phyloP scores from a whole-genome alignment of 2,797 vertebrate species.

The Chromobotia macracanthus region DNA sequence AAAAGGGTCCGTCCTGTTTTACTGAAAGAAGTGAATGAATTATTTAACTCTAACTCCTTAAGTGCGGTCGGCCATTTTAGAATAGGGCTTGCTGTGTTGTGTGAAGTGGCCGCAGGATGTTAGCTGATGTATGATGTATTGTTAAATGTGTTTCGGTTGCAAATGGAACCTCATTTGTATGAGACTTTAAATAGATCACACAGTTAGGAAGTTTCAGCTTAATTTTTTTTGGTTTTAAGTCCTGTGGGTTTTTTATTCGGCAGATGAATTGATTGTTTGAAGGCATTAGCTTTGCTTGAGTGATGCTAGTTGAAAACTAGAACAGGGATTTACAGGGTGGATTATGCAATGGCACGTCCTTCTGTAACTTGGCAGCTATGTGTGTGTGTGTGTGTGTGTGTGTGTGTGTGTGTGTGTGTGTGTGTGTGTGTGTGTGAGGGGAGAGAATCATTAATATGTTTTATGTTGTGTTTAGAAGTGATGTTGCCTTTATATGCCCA shows the following conservation, averaged over 20 bases:
- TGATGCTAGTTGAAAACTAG: slow-evolving; percentile 12
- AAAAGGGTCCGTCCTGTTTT: slow-evolving; percentile 23
- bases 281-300: slow-evolving; percentile 22
- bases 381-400: not conserved
- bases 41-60: slow-evolving; percentile 38
- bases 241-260: not conserved
- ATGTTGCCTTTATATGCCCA: not conserved
- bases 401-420: slow-evolving; percentile 3
- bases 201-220: not conserved
- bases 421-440: slow-evolving; percentile 2
- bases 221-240: not conserved
- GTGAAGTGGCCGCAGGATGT: slow-evolving; percentile 10
- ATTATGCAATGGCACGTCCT: slow-evolving; percentile 24
- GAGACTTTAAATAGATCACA: not conserved
- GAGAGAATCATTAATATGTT: slow-evolving; percentile 2
- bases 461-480: not conserved
- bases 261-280: not conserved
- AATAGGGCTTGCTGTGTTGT: slow-evolving; percentile 16
- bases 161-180: not conserved
- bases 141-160: not conserved
- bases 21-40: slow-evolving; percentile 17
- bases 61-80: slow-evolving; percentile 31
- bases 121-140: slow-evolving; percentile 3
- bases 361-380: slow-evolving; percentile 28
- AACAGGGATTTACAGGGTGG: slow-evolving; percentile 15